Evolutionary conservation across 2,888 invertebrate genomes (phyloP).

Genomic region (Elgonia sp.): DNA sequence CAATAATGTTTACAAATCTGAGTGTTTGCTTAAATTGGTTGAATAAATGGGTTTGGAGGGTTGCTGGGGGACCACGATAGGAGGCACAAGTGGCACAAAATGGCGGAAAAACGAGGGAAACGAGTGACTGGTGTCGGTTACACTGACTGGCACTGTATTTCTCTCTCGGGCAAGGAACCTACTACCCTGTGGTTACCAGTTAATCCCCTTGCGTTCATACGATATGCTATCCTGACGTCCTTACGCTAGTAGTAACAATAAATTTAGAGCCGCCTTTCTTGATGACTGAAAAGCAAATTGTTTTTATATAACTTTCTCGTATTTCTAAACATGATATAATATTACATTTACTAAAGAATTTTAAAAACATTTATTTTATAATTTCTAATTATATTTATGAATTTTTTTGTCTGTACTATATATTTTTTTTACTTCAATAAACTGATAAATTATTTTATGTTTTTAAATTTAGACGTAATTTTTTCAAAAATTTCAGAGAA

Average conservation of each 20-base stretch:
- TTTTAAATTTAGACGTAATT: too few relatives aligned
- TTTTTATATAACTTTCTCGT: not conserved
- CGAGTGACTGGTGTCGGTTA: conserved; percentile 86
- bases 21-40: conserved; percentile 39
- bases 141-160: conserved; percentile 85
- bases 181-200: conserved; percentile 82
- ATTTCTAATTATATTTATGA: too few relatives aligned
- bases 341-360: too few relatives aligned
- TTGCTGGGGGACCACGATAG: conserved; percentile 70
- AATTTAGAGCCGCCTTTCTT: conserved; percentile 57
- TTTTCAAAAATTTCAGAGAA: too few relatives aligned
- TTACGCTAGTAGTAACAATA: conserved; percentile 56
- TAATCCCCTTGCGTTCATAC: conserved; percentile 66
- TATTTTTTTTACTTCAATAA: too few relatives aligned
- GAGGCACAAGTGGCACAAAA: conserved; percentile 80
- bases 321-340: too few relatives aligned
- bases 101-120: conserved; percentile 82
- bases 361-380: too few relatives aligned
- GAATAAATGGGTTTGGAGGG: conserved; percentile 75
- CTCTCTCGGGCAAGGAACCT: conserved; percentile 77
- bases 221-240: conserved; percentile 46
- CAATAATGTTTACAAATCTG: conserved; percentile 58
- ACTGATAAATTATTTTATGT: too few relatives aligned
- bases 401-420: too few relatives aligned
- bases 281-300: conserved; percentile 7